phyloP scores from a whole-genome alignment of 1,140 invertebrate species.

The Triops longicaudatus region DNA sequence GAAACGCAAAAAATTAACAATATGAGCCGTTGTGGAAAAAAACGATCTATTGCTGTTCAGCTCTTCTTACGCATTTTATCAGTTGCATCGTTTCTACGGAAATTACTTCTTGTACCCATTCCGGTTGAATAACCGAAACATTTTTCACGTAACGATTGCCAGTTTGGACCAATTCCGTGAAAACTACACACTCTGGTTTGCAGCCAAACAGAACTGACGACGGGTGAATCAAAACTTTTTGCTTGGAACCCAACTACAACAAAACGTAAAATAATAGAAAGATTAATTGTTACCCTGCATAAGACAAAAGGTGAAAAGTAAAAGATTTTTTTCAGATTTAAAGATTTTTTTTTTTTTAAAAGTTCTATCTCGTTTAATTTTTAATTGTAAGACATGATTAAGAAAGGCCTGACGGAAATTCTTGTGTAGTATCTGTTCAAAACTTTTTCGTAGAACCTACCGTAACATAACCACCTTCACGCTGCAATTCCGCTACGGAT shows the following conservation, averaged over 20 bases:
- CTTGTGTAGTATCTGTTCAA: no score
- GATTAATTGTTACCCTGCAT: slow-evolving; percentile 25
- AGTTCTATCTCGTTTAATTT: no score
- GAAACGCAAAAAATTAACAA: no score
- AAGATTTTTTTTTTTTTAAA: no score
- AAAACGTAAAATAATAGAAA: slow-evolving; percentile 33
- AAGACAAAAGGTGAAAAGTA: slow-evolving; percentile 22
- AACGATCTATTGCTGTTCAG: neutral
- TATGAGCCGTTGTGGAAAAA: no score
- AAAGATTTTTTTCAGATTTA: no score
- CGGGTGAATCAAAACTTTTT: slow-evolving; percentile 71
- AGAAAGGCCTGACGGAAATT: no score
- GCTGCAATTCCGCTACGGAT: slow-evolving; percentile 78
- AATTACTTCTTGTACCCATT: slow-evolving; percentile 57
- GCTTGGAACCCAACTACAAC: slow-evolving; percentile 50
- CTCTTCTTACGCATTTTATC: neutral
- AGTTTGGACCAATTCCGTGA: slow-evolving; percentile 80
- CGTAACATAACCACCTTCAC: slow-evolving; percentile 60
- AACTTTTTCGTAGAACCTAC: no score
- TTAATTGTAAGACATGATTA: no score
- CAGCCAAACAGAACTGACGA: slow-evolving; percentile 64
- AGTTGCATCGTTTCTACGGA: neutral
- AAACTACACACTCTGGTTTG: slow-evolving; percentile 70
- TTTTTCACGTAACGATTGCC: slow-evolving; percentile 70
- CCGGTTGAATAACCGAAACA: slow-evolving; percentile 59